Percentiles rank a stretch among this genome's conserved stretches.
Evolutionary conservation across 2,888 invertebrate genomes (phyloP).

Genomic region (Latrodectus hesperus): DNA sequence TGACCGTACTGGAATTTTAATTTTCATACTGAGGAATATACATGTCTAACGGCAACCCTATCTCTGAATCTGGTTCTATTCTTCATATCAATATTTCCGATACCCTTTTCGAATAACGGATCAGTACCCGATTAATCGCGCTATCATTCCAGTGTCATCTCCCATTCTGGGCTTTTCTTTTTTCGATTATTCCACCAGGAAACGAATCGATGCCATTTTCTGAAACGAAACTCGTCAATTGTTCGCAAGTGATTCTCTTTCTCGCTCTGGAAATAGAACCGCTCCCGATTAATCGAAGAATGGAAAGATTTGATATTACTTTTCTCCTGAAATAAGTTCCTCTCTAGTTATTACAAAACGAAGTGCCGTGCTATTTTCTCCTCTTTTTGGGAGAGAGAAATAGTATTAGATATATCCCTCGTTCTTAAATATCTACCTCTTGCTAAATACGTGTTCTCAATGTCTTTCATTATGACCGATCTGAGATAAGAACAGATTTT

Average conservation of each 20-base stretch:
- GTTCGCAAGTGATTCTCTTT: neutral
- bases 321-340: slow-evolving; percentile 2
- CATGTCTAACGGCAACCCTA: neutral
- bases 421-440: too few species aligned
- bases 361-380: too few species aligned
- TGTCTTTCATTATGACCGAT: too few species aligned
- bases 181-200: neutral
- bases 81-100: neutral
- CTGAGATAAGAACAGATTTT: too few species aligned
- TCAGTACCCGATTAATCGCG: neutral
- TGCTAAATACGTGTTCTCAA: too few species aligned
- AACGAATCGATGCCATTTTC: neutral
- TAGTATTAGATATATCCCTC: too few species aligned
- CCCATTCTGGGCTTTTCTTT: neutral
- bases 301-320: neutral
- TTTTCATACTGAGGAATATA: neutral
- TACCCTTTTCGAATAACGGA: slow-evolving; percentile 2
- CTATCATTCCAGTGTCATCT: slow-evolving; percentile 1
- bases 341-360: too few species aligned
- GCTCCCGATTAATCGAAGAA: neutral
- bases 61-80: neutral
- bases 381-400: too few species aligned
- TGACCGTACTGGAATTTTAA: neutral
- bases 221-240: neutral
- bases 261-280: neutral